These are phyloP conservation scores for Morpho deidamia DNA, from an alignment of 2,888 invertebrate genomes.

Conservation along the genomic window DNA sequence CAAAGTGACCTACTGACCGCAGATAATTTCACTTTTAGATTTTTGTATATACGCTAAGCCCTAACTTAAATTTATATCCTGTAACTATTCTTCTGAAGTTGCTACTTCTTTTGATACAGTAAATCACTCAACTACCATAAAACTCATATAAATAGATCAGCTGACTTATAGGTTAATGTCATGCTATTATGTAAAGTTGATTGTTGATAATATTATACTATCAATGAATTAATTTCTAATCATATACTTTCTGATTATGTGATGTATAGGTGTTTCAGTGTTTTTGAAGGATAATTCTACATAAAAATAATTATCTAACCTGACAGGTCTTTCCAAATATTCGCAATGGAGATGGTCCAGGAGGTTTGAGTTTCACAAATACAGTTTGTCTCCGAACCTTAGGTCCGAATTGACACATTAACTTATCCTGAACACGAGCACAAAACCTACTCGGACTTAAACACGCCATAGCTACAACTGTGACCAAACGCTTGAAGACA, in stretches of 20 bases:
- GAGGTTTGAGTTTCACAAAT: constrained; percentile 83
- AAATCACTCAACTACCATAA: too few relatives aligned
- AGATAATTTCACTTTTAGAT: constrained; percentile 70
- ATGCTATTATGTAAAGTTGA: constrained; percentile 54
- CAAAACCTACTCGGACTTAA: constrained; percentile 89
- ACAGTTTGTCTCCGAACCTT: constrained; percentile 83
- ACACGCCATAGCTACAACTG: constrained; percentile 90
- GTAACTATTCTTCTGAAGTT: not conserved
- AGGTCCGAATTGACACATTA: constrained; percentile 87
- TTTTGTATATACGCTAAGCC: not conserved
- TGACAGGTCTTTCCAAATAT: constrained; percentile 75
- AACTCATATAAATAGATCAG: constrained; percentile 32
- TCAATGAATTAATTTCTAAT: constrained; percentile 23
- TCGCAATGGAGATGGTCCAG: constrained; percentile 78
- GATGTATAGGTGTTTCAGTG: too few relatives aligned
- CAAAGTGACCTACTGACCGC: constrained; percentile 61
- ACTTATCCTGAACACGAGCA: constrained; percentile 88
- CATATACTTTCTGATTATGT: not conserved
- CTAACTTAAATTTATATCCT: too few relatives aligned
- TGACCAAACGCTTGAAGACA: constrained; percentile 80
- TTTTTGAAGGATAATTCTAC: not conserved
- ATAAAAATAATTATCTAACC: constrained; percentile 45
- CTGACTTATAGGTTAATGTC: constrained; percentile 51
- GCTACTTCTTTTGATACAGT: too few relatives aligned
- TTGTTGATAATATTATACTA: constrained; percentile 14